Percentiles rank a stretch among this genome's conserved stretches.
phyloP scores from a whole-genome alignment of 2,888 invertebrate species.

The Orgyia antiqua region DNA sequence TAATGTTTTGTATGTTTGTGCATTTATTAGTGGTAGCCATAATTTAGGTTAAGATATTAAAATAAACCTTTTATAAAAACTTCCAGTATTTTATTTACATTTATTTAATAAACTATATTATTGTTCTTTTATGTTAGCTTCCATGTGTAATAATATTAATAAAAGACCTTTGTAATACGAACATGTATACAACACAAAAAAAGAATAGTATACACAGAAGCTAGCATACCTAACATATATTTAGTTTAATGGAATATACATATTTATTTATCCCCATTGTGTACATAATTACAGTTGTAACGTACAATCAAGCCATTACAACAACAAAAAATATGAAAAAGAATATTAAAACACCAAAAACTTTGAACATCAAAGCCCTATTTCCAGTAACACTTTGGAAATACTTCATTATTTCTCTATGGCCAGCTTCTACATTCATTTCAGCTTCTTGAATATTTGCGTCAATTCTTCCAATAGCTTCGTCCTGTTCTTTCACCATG shows the following conservation, averaged over 20 bases:
- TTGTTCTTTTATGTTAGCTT: too few species aligned
- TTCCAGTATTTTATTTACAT: too few species aligned
- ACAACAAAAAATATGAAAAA: slow-evolving; percentile 99
- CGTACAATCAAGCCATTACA: slow-evolving; percentile 86
- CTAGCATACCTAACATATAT: too few species aligned
- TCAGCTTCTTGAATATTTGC: slow-evolving; percentile 97
- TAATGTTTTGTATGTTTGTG: too few species aligned
- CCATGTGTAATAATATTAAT: too few species aligned
- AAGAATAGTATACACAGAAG: too few species aligned
- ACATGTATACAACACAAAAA: too few species aligned
- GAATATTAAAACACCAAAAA: slow-evolving; percentile 98
- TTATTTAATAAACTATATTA: too few species aligned
- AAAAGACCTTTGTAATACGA: too few species aligned
- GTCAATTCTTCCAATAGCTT: slow-evolving; percentile 98
- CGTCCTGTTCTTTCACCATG: slow-evolving; percentile 99
- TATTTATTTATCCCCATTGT: background rate
- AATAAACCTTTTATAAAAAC: too few species aligned
- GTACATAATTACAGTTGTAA: slow-evolving; percentile 1
- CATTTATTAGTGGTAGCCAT: too few species aligned
- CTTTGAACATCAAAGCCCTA: slow-evolving; percentile 99
- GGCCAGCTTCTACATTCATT: slow-evolving; percentile 98
- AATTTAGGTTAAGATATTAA: too few species aligned
- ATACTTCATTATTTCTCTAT: slow-evolving; percentile 97
- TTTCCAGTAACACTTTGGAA: slow-evolving; percentile 98
- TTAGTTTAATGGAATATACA: slow-evolving; percentile 6